Base-by-base conservation (phyloP, 53 echinoderm and acorn worm genomes). In the Astropecten irregularis region DNA sequence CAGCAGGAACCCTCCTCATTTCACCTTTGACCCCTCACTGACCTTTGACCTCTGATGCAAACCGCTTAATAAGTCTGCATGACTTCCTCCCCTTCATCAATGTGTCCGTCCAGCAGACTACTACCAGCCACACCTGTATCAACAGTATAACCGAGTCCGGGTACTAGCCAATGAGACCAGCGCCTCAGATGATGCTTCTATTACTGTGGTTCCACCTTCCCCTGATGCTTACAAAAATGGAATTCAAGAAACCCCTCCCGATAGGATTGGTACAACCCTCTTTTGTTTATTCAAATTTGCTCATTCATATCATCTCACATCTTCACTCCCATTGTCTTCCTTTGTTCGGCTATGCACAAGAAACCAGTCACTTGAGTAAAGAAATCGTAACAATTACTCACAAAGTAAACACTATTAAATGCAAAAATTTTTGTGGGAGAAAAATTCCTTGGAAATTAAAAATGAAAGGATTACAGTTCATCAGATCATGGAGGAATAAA, bases 161-260 rank as follows among this genome's bases (percentile, higher is more conserved):
- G 57, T 74, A 40, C 40, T 74, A 74, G 74, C 74, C 74, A 74
- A 57, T 27, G 74, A 74, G 74, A 94, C 88, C 8, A 84, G 84
- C 36, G 25, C 74, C 0, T 70, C 91, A 8, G 76, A 74, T n/a
- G 88, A 88, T 7, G 62, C 76, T 9, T 59, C 84, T 14, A 29
- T 71, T 21, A 58, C 70, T 9, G 77, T 86, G 3, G 63, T 89
- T 33, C 61, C 73, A 13, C 89, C 89, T 9, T 60, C 93, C 33
- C 89, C 87, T 11, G 86, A 93, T 7, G 83, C 89, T 19, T 89
- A 71, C 2, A 89, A 77, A 40, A 66, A 83, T 2, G 76, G 76
- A 22, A 77, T 93, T 23, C 89, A 89, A 39, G 87, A 77, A 65
- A 89, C 93, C 5, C 93, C 93, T 40, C 67, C 93, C 31, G 27